Evolutionary conservation across 1,140 invertebrate genomes (phyloP).

Genomic region (Pseudachorutes palmiensis): DNA sequence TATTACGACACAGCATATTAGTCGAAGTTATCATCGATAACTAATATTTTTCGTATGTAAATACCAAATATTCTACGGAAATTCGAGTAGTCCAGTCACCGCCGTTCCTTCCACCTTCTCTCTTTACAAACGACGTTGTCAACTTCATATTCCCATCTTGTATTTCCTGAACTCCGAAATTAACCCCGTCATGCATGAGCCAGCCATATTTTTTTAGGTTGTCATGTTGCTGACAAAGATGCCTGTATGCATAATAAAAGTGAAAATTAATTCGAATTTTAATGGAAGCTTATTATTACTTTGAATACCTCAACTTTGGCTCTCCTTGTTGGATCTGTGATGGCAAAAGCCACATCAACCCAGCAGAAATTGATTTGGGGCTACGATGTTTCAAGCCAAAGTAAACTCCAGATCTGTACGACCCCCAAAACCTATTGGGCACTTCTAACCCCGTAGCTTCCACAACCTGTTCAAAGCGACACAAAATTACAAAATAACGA

Average conservation of each 20-base stretch:
- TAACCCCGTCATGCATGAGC: constrained; percentile 82
- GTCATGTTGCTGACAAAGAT: constrained; percentile 90
- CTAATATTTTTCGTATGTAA: too few species aligned
- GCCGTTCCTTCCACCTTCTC: constrained; percentile 63
- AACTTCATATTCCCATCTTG: constrained; percentile 67
- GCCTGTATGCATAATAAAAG: constrained; percentile 48
- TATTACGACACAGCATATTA: not conserved
- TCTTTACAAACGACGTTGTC: constrained; percentile 82
- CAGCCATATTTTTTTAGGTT: constrained; percentile 71
- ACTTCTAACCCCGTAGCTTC: constrained; percentile 57
- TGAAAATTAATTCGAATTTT: not conserved
- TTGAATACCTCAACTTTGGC: constrained; percentile 56
- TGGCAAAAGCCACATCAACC: constrained; percentile 93
- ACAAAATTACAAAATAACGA: not conserved
- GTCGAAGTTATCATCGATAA: too few species aligned
- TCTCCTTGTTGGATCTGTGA: constrained; percentile 55
- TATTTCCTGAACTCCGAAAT: constrained; percentile 87
- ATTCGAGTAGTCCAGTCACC: constrained; percentile 90
- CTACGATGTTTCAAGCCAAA: constrained; percentile 84
- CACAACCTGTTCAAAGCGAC: constrained; percentile 51
- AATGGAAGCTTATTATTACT: not conserved
- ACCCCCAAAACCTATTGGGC: constrained; percentile 82
- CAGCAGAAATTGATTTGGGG: constrained; percentile 76
- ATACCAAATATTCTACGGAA: constrained; percentile 55
- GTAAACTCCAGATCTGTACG: constrained; percentile 78